Base-by-base conservation (phyloP, 92 coral and sea anemone genomes). In the Porites cylindrica region DNA sequence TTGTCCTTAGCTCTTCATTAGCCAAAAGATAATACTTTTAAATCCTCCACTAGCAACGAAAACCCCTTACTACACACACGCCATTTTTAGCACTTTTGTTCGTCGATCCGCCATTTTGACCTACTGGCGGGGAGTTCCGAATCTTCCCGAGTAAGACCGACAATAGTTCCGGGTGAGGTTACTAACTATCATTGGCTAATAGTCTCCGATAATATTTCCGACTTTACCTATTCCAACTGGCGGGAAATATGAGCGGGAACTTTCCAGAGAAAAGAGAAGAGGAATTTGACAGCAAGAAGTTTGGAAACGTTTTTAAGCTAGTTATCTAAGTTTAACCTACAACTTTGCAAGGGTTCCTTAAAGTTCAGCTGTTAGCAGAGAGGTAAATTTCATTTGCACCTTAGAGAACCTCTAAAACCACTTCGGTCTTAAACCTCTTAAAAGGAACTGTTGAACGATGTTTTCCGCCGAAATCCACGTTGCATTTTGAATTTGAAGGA, bases 231-330 rank as follows among this genome's bases (percentile, higher is more conserved):
- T 51, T n/a, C 2, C 10, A 70, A 29, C 10, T 38, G 78, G 86
- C 86, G 78, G 69, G 86, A 82, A 82, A 54, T 56, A n/a, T 29
- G 51, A 43, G 86, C 86, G 78, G 86, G 78, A 61, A 81, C 66
- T 43, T 72, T 72, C n/a, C 86, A 82, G 78, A 70, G 50, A 13
- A 8, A 6, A 71, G 43, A 43, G 47, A n/a, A n/a, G 19, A 58
- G 86, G 86, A 82, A 82, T 82, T 14, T 19, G 78, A 38, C 47
- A 52, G 64, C 2, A 51, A 75, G 13, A 73, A 16, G 26, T 14
- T 19, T n/a, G 77, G 4, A 17, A 20, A 68, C 24, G 50, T 19
- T 51, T 51, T 47, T 29, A 29, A 29, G 32, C 2, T 29, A 29
- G 32, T 29, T 29, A 29, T 29, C 32, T 29, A 29, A 29, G 32